Evolutionary conservation across 2,113 vertebrate genomes (phyloP).

Genomic region (Apistogramma diplotaenia): DNA sequence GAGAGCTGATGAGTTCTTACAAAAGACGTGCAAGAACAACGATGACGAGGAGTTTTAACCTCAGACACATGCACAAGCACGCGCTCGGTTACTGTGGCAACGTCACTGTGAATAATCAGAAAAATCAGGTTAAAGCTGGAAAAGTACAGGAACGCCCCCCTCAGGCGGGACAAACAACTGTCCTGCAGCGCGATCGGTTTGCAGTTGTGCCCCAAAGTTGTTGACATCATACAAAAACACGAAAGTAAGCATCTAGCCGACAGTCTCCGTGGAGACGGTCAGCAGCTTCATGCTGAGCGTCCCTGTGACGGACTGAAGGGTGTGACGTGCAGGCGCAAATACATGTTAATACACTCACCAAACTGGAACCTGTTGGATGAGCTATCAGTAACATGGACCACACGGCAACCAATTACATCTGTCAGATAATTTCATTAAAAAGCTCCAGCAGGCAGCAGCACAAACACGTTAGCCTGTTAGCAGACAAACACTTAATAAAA

Average conservation of each 20-base stretch:
- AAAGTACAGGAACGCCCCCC: not conserved
- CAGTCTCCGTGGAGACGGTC: rapidly evolving
- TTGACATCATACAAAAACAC: not conserved
- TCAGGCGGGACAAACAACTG: too few species aligned
- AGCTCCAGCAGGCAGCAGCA: not conserved
- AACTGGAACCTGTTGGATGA: not conserved
- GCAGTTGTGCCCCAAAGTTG: not conserved
- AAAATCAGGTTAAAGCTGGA: not conserved
- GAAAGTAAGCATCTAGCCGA: not conserved
- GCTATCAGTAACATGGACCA: not conserved
- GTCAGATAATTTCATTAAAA: not conserved
- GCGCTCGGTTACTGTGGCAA: not conserved
- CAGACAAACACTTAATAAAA: not conserved
- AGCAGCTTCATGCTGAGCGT: not conserved
- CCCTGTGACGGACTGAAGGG: not conserved
- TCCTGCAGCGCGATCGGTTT: too few species aligned
- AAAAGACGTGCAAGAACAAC: not conserved
- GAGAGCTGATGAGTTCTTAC: not conserved
- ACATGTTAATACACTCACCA: not conserved
- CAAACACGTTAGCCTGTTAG: not conserved
- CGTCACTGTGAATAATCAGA: not conserved
- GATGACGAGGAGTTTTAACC: not conserved
- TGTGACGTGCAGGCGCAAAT: not conserved
- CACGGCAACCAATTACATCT: not conserved
- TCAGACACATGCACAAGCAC: not conserved